phyloP scores from a whole-genome alignment of 1,140 invertebrate species.

The Leptinotarsa texana region DNA sequence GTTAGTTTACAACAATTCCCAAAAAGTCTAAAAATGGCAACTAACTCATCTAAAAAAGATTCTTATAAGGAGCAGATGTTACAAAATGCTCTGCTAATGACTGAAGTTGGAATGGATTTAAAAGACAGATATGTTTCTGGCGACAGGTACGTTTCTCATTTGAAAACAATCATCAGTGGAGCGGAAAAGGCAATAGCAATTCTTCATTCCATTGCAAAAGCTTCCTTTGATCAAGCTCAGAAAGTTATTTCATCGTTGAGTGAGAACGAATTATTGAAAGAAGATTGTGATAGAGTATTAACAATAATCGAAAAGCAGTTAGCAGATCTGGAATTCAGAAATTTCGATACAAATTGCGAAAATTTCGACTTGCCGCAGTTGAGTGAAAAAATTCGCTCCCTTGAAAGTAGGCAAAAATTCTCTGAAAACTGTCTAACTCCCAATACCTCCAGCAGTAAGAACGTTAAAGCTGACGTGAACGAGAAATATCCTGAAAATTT shows the following conservation, averaged over 20 bases:
- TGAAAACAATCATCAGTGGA: slow-evolving; percentile 45
- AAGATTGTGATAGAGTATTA: slow-evolving; percentile 51
- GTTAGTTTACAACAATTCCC: background rate
- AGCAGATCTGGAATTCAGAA: slow-evolving; percentile 28
- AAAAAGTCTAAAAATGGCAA: background rate
- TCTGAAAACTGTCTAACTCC: slow-evolving; percentile 31
- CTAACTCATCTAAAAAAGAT: background rate
- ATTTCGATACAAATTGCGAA: slow-evolving; percentile 14
- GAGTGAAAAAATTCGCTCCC: slow-evolving; percentile 49
- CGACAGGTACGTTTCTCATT: slow-evolving; percentile 52
- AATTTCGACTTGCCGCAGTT: slow-evolving; percentile 14
- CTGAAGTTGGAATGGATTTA: slow-evolving; percentile 53
- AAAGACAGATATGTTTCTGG: slow-evolving; percentile 47
- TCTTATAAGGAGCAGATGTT: slow-evolving; percentile 38
- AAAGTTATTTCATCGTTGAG: slow-evolving; percentile 36
- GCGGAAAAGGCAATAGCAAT: slow-evolving; percentile 45
- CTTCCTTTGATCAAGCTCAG: slow-evolving; percentile 48
- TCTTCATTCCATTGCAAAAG: slow-evolving; percentile 44
- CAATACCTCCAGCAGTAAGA: slow-evolving; percentile 38
- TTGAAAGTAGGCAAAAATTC: slow-evolving; percentile 49
- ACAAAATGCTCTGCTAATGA: slow-evolving; percentile 51
- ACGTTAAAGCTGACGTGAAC: slow-evolving; percentile 48
- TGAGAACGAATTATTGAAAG: slow-evolving; percentile 27
- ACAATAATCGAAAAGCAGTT: slow-evolving; percentile 42
- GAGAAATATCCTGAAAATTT: slow-evolving; percentile 57